A percentile compares a stretch with the other conserved stretches of the same genome.
These are phyloP conservation scores for Lasioglossum calceatum DNA, from an alignment of 2,888 invertebrate species.

Conservation along the genomic window DNA sequence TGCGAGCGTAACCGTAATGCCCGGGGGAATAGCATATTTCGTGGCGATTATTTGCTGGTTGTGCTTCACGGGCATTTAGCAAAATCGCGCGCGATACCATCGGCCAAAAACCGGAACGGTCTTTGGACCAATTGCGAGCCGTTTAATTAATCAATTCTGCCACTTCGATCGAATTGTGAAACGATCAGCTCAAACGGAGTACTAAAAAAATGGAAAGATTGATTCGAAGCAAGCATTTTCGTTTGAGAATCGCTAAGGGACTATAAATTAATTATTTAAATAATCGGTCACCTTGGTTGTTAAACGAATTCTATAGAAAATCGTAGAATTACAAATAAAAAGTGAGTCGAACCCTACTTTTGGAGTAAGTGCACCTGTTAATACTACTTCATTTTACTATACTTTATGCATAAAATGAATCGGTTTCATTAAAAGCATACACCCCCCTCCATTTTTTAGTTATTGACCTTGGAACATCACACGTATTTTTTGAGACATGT, in stretches of 20 bases:
- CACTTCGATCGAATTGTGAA: neutral
- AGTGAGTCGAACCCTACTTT: too few relatives aligned
- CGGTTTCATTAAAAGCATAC: neutral
- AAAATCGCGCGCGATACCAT: neutral
- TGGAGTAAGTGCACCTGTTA: too few relatives aligned
- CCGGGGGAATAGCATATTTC: slow-evolving; percentile 55
- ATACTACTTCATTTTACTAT: too few relatives aligned
- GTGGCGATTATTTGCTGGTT: slow-evolving; percentile 39
- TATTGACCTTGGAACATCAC: too few relatives aligned
- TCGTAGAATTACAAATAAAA: neutral
- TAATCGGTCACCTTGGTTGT: neutral
- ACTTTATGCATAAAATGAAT: too few relatives aligned
- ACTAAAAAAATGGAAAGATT: too few relatives aligned
- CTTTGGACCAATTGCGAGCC: neutral
- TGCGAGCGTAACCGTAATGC: slow-evolving; percentile 55
- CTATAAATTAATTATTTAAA: neutral
- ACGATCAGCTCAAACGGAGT: neutral
- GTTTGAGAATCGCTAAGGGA: neutral
- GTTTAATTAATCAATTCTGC: neutral
- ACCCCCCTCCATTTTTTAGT: too few relatives aligned
- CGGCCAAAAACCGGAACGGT: neutral
- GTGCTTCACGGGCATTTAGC: slow-evolving; percentile 10
- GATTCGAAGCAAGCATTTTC: neutral
- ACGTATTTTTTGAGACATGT: too few relatives aligned
- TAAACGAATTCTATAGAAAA: neutral